Evolutionary conservation across 2,797 vertebrate genomes (phyloP), one percentile per base, ranked within the genome.

Genomic region (Tachyglossus aculeatus): DNA sequence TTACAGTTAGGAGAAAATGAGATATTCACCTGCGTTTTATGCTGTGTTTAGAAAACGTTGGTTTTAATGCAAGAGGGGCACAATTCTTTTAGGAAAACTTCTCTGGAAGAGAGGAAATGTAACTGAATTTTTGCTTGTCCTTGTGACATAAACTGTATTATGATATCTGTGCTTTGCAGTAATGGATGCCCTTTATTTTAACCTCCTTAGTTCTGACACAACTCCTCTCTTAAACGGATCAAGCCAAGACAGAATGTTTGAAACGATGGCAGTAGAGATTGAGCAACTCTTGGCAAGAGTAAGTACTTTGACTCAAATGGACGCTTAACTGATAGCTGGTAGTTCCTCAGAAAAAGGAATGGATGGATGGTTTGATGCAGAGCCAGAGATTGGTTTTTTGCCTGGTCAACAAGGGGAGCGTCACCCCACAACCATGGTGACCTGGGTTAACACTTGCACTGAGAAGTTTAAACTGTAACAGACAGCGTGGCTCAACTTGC

Each of bases 181-280:
- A 67, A 88, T 70, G 34, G 11, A 63, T 53, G n/a, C 25, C 77
- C 29, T 79, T n/a, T 32, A 51, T 39, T 73, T 71, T 45, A 69
- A 75, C 43, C 71, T 55, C 27, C 69, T 67, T 73, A 99, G 96
- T 86, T 98, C 97, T 24, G 98, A 99, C 83, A 98, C 97, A 51
- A 98, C 97, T 21, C 97, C 98, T 1, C 93, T 99, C 27, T 89
- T 99, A 64, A 98, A 97, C 91, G 97, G 98, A 88, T 98, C 97
- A 7, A 98, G 94, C 79, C 98, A 99, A 92, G 97, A 99, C 93
- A 95, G 97, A 85, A 98, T 99, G 97, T 98, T 99, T 91, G 97
- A 99, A 84, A 97, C 97, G 25, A 98, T 99, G 96, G 98, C 97
- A 8, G 96, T 98, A 85, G 98, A 98, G 88, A 96, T 99, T 67